Base-by-base conservation (phyloP, 1,140 invertebrate genomes). In the Drosophila mayri region DNA sequence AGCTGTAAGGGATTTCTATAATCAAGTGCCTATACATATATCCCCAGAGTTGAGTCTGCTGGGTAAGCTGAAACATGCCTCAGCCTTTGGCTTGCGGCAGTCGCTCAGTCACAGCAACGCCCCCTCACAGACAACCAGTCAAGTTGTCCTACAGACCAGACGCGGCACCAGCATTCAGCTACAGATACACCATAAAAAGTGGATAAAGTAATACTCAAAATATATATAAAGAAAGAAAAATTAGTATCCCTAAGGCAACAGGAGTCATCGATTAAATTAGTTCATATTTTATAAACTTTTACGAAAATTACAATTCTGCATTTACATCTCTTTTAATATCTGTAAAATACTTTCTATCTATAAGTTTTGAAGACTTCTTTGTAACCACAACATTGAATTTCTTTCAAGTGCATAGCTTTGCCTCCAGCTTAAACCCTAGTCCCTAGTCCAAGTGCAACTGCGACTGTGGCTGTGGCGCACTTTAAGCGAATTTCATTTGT, bases 401-500 rank as follows among this genome's bases (percentile, higher is more conserved):
- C 16, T 18, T 63, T 35, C 12, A 9, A 67, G 63, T 58, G 37
- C 38, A 47, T 35, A 12, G n/a, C 61, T 11, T 46, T 44, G 28
- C 46, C 38, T 52, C 14, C 37, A 44, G 46, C 43, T 20, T 54
- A 57, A 70, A 67, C 46, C 22, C 47, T 40, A 25, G 63, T 25
- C 62, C 16, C 20, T 37, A 11, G 47, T 66, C 54, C 73, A 59
- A 54, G 60, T 84, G 64, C 50, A 59, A 62, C 59, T 41, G 66
- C 41, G 55, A 61, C 67, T 60, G 76, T 61, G 77, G 63, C 66
- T 78, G 82, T 58, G 79, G 76, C 71, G 84, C 72, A 81, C 85
- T 90, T 90, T 90, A 90, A 90, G 85, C 81, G 85, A 90, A 90
- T 90, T 90, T 90, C 78, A 90, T 90, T 90, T 90, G 85, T 90